phyloP scores from a whole-genome alignment of 2,888 invertebrate genomes.

The Tachina fera region DNA sequence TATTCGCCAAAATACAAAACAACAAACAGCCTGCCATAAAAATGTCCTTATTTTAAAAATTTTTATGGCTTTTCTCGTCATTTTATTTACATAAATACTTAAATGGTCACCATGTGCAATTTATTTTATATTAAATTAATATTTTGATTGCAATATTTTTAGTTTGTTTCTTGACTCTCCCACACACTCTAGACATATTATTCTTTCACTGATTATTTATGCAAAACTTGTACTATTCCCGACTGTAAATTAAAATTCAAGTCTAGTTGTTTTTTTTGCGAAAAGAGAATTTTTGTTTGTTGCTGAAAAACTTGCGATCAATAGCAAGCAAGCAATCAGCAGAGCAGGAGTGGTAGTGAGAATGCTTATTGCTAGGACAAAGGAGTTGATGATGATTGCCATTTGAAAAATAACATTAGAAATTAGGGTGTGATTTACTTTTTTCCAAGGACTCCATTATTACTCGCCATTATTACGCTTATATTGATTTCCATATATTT shows the following conservation, averaged over 20 bases:
- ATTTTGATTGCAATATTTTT: slow-evolving; percentile 37
- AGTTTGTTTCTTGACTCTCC: slow-evolving; percentile 5
- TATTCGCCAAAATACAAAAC: slow-evolving; percentile 19
- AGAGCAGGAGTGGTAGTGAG: slow-evolving; percentile 18
- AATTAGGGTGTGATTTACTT: too few relatives aligned
- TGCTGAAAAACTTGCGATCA: slow-evolving; percentile 21
- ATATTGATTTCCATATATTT: too few relatives aligned
- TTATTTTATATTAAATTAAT: slow-evolving; percentile 47
- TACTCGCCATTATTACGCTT: too few relatives aligned
- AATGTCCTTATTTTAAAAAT: slow-evolving; percentile 55
- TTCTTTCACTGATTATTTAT: slow-evolving; percentile 51
- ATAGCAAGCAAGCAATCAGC: background rate
- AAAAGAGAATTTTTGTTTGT: slow-evolving; percentile 31
- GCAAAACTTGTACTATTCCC: slow-evolving; percentile 59
- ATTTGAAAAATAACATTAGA: too few relatives aligned
- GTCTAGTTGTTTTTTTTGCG: slow-evolving; percentile 51
- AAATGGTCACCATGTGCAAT: slow-evolving; percentile 42
- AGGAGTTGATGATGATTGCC: background rate
- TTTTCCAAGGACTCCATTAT: too few relatives aligned
- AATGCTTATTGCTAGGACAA: background rate
- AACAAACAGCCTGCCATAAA: slow-evolving; percentile 19
- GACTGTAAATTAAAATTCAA: slow-evolving; percentile 59
- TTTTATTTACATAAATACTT: slow-evolving; percentile 12
- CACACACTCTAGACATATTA: slow-evolving; percentile 3
- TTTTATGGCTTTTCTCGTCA: slow-evolving; percentile 6